Conservation (phyloP, 2,888 invertebrate species). For the Margaritifera margaritifera region DNA sequence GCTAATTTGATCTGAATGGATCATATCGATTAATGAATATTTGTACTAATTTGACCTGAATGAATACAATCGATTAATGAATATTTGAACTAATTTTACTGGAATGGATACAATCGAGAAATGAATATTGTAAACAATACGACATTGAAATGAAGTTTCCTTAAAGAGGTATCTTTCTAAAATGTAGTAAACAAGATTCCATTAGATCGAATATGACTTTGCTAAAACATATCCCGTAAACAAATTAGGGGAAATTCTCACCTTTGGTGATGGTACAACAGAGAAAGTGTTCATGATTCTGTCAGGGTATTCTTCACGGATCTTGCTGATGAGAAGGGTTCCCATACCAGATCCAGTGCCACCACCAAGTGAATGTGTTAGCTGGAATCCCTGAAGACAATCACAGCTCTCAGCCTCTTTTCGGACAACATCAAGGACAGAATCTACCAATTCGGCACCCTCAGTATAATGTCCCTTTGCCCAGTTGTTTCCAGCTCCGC, state of each 20-base stretch:
- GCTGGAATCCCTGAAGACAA: slow-evolving; percentile 70
- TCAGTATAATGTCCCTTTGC: slow-evolving; percentile 94
- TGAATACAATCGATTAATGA: background rate
- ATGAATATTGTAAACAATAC: background rate
- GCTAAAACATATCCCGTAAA: background rate
- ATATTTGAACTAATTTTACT: background rate
- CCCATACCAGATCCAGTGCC: too few relatives aligned
- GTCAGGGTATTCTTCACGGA: too few relatives aligned
- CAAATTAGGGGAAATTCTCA: slow-evolving; percentile 54
- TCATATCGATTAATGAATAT: background rate
- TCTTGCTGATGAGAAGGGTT: too few relatives aligned
- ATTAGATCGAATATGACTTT: background rate
- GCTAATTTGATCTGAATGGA: too few relatives aligned
- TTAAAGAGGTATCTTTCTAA: background rate
- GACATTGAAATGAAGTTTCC: background rate
- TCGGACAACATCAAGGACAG: slow-evolving; percentile 66
- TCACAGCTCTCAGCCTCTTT: slow-evolving; percentile 68
- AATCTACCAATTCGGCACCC: slow-evolving; percentile 79
- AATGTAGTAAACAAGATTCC: too few relatives aligned
- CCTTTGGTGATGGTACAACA: slow-evolving; percentile 88
- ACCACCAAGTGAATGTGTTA: slow-evolving; percentile 78
- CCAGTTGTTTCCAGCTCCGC: slow-evolving; percentile 74
- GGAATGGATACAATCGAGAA: too few relatives aligned
- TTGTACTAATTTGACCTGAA: background rate
- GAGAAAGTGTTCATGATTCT: too few relatives aligned